phyloP scores from a whole-genome alignment of 2,113 vertebrate species.

The Microcebus murinus region DNA sequence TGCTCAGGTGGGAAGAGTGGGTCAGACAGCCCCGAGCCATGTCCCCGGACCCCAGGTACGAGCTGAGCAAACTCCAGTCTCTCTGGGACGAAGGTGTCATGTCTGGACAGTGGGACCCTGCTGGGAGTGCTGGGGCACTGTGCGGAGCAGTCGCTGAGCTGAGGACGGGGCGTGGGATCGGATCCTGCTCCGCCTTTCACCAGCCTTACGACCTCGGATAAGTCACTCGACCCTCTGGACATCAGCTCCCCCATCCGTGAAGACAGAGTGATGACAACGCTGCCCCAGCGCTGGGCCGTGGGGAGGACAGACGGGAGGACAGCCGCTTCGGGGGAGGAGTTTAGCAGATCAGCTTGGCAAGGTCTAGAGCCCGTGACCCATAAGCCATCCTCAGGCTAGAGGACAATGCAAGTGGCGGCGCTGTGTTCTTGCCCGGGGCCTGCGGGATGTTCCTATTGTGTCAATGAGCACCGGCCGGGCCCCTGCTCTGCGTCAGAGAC shows the following conservation, averaged over 20 bases:
- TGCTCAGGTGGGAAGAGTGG: background rate
- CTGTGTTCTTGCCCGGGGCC: background rate
- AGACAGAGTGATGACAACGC: background rate
- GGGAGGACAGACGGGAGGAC: background rate
- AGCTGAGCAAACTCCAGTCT: background rate
- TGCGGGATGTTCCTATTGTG: background rate
- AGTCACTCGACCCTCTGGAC: background rate
- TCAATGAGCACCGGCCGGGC: background rate
- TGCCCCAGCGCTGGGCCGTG: accelerated
- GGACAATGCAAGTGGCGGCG: accelerated
- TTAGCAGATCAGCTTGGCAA: background rate
- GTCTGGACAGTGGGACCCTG: background rate
- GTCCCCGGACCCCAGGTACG: background rate
- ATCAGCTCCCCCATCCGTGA: background rate
- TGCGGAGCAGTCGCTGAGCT: background rate
- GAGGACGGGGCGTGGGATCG: background rate
- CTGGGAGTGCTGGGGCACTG: accelerated
- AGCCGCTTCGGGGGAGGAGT: accelerated
- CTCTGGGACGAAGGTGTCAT: background rate
- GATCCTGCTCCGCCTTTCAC: background rate
- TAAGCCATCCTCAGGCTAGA: background rate
- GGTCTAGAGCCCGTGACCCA: background rate
- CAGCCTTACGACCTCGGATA: background rate
- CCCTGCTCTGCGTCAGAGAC: background rate
- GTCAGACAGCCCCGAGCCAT: background rate